Conservation (phyloP, 2,113 vertebrate species). For the Strix aluco region DNA sequence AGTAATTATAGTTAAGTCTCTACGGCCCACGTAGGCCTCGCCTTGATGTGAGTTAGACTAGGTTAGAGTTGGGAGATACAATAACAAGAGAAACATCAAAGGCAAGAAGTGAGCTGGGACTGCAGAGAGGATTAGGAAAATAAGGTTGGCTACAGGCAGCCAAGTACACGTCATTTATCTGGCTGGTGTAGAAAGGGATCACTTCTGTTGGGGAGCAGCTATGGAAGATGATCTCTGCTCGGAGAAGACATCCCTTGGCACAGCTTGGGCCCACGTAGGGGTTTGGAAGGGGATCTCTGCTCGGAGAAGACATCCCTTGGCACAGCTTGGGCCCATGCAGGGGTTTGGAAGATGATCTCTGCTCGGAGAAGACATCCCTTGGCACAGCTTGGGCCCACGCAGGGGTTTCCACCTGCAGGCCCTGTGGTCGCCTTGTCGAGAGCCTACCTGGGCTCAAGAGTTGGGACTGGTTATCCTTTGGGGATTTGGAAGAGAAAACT, state of each 20-base stretch:
- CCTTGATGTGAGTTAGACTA: background rate
- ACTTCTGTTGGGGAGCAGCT: background rate
- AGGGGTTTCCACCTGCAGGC: background rate
- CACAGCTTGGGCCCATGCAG: background rate
- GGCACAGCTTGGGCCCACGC: background rate
- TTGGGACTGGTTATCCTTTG: background rate
- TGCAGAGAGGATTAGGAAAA: background rate
- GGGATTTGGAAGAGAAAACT: background rate
- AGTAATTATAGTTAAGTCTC: background rate
- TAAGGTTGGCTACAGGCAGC: background rate
- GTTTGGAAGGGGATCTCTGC: background rate
- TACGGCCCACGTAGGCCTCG: background rate
- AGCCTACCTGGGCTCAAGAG: background rate
- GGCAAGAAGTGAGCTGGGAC: background rate
- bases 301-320: background rate
- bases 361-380: background rate
- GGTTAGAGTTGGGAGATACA: background rate
- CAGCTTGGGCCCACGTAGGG: too few relatives aligned
- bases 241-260: background rate
- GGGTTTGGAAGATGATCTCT: too few relatives aligned
- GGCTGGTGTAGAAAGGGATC: background rate
- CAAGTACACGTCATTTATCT: background rate
- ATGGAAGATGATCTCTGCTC: background rate
- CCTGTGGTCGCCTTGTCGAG: accelerated
- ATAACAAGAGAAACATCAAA: background rate